Evolutionary conservation across 2,113 vertebrate species (phyloP).

Genomic region (Leptocoma aspasia): DNA sequence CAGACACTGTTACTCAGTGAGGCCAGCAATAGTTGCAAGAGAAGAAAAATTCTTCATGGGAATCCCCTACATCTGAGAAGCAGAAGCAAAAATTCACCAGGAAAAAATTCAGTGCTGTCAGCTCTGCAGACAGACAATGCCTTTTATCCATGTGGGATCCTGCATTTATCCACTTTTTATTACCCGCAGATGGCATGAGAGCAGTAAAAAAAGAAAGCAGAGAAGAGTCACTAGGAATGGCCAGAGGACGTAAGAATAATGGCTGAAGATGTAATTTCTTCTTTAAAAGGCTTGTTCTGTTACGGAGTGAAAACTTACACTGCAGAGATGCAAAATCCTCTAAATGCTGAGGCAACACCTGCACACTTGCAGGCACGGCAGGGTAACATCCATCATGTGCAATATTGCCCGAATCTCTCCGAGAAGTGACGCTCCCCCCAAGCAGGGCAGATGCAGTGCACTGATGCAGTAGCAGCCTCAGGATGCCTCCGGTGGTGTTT

Average conservation of each 20-base stretch:
- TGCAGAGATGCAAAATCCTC: not conserved
- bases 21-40: slow-evolving; percentile 35
- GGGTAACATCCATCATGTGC: rapidly evolving
- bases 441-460: not conserved
- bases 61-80: slow-evolving; percentile 57
- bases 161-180: not conserved
- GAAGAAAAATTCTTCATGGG: slow-evolving; percentile 61
- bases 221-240: not conserved
- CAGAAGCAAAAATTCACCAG: slow-evolving; percentile 38
- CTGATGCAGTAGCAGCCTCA: not conserved
- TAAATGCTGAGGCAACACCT: not conserved
- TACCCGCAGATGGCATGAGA: not conserved
- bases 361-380: not conserved
- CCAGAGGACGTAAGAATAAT: not conserved
- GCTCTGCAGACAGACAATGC: not conserved
- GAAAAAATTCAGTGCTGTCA: not conserved
- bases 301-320: not conserved
- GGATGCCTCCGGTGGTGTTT: rapidly evolving
- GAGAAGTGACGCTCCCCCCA: not conserved
- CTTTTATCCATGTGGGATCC: slow-evolving; percentile 8
- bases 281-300: not conserved
- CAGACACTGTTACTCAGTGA: slow-evolving; percentile 43
- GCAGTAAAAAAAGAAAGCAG: not conserved
- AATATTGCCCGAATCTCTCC: not conserved
- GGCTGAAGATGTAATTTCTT: not conserved